phyloP scores from a whole-genome alignment of 1,140 invertebrate species.

The Drosophila nebulosa region DNA sequence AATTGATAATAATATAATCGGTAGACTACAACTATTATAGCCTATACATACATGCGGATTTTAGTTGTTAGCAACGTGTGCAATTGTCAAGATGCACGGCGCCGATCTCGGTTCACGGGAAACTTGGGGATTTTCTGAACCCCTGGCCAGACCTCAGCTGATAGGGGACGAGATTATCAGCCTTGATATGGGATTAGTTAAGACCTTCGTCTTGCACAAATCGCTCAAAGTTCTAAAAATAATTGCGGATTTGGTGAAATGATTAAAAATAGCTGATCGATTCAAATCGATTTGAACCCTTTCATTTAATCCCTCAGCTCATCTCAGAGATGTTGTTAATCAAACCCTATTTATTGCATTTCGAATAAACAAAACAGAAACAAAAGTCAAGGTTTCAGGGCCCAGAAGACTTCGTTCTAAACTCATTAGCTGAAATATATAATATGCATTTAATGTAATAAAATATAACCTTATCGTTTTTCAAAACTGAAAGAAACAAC shows the following conservation, averaged over 20 bases:
- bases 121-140: not conserved
- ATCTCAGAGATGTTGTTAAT: too few relatives aligned
- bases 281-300: not conserved
- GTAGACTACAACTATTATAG: not conserved
- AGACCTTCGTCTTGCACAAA: not conserved
- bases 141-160: not conserved
- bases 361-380: not conserved
- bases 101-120: not conserved
- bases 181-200: not conserved
- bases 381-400: not conserved
- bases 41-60: not conserved
- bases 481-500: not conserved
- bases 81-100: not conserved
- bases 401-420: not conserved
- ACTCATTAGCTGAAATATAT: not conserved
- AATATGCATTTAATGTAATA: not conserved
- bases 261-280: not conserved
- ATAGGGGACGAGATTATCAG: not conserved
- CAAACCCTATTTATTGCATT: not conserved
- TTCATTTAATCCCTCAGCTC: not conserved
- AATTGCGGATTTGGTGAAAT: not conserved
- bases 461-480: not conserved
- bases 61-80: not conserved
- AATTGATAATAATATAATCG: conserved; percentile 51
- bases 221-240: not conserved